phyloP scores from a whole-genome alignment of 2,113 vertebrate species.

The Capreolus pygargus region DNA sequence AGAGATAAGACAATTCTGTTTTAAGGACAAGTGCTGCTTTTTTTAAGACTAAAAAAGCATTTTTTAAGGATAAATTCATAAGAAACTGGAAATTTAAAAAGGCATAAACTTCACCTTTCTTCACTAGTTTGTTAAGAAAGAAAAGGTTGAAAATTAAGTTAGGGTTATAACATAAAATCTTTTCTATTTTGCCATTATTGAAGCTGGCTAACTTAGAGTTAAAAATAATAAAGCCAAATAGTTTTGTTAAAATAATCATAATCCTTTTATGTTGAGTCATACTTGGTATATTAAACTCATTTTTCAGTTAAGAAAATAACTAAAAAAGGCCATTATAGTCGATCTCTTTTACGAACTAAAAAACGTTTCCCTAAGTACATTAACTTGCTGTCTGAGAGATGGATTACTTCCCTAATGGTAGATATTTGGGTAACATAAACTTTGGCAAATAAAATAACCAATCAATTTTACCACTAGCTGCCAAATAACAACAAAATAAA shows the following conservation, averaged over 20 bases:
- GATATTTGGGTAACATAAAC: constrained; percentile 53
- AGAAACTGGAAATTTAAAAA: constrained; percentile 2
- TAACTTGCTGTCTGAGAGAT: constrained; percentile 35
- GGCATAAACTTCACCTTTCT: not conserved
- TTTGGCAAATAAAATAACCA: not conserved
- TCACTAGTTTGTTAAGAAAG: not conserved
- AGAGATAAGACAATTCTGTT: constrained; percentile 1
- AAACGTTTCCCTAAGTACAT: constrained; percentile 7
- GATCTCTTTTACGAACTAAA: not conserved
- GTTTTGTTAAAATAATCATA: constrained; percentile 19
- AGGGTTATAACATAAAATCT: not conserved
- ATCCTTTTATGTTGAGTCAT: not conserved
- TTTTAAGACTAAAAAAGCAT: not conserved
- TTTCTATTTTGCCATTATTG: not conserved
- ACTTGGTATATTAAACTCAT: constrained; percentile 39
- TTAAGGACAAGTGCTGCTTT: not conserved
- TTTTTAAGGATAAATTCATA: not conserved
- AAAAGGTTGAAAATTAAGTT: not conserved
- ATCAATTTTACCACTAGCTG: not conserved
- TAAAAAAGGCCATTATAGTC: not conserved
- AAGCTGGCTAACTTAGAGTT: constrained; percentile 28
- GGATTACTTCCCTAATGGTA: constrained; percentile 47
- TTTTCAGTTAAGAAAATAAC: constrained; percentile 57
- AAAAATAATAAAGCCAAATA: constrained; percentile 42
- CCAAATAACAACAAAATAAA: constrained; percentile 39